Percentiles rank a stretch among this genome's conserved stretches.
Conservation (phyloP, 1,140 invertebrate genomes). For the Drosophila triauraria region DNA sequence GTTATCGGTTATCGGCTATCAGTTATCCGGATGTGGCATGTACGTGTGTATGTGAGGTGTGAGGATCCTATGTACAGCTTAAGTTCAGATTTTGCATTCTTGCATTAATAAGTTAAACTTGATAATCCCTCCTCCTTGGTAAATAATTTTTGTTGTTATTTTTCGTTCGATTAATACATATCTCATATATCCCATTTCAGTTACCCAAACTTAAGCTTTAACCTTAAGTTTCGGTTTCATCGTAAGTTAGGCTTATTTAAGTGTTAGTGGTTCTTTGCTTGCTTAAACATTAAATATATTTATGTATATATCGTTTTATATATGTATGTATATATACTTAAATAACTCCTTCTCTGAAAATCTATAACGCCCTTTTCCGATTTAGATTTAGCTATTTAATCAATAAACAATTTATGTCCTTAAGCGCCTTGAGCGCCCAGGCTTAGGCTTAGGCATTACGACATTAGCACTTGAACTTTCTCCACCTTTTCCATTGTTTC, state of each 20-base stretch:
- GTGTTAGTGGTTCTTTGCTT: slow-evolving; percentile 82
- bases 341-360: slow-evolving; percentile 65
- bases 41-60: slow-evolving; percentile 24
- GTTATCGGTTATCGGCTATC: slow-evolving; percentile 3
- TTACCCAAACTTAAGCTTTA: slow-evolving; percentile 67
- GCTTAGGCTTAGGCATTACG: slow-evolving; percentile 49
- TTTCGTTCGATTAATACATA: slow-evolving; percentile 70
- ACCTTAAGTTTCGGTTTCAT: slow-evolving; percentile 58
- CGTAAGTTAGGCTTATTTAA: slow-evolving; percentile 80
- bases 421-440: slow-evolving; percentile 34
- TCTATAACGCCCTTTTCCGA: slow-evolving; percentile 68
- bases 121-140: slow-evolving; percentile 51
- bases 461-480: slow-evolving; percentile 61
- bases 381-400: slow-evolving; percentile 75
- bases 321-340: slow-evolving; percentile 72
- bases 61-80: slow-evolving; percentile 61
- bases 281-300: slow-evolving; percentile 72
- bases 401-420: slow-evolving; percentile 65
- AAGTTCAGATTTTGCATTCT: slow-evolving; percentile 51
- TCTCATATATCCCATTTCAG: slow-evolving; percentile 49
- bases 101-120: slow-evolving; percentile 64
- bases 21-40: slow-evolving; percentile 29
- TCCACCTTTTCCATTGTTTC: slow-evolving; percentile 25
- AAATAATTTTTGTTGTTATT: slow-evolving; percentile 60
- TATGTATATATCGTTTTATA: slow-evolving; percentile 58